Evolutionary conservation across 2,113 vertebrate species (phyloP).

Genomic region (Phalacrocorax carbo): DNA sequence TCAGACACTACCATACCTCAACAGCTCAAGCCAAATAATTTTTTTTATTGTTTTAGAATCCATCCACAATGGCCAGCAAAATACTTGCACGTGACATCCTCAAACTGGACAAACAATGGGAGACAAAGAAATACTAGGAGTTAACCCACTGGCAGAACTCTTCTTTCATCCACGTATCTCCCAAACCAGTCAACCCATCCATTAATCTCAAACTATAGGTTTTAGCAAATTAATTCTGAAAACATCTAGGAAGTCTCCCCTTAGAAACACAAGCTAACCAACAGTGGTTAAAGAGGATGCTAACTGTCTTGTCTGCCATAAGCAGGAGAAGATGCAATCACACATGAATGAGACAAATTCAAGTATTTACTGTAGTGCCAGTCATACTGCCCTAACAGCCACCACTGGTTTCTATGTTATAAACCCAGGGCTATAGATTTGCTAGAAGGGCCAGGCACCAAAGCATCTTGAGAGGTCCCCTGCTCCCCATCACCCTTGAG

Average conservation of each 20-base stretch:
- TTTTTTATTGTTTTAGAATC: background rate
- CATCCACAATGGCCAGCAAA: background rate
- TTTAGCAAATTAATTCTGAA: background rate
- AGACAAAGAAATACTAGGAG: background rate
- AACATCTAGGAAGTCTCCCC: background rate
- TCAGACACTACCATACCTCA: background rate
- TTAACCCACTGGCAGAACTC: background rate
- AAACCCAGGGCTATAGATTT: background rate
- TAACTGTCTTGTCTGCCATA: background rate
- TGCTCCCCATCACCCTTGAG: background rate
- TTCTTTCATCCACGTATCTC: background rate
- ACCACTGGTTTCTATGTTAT: background rate
- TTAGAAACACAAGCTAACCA: background rate
- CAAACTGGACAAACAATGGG: background rate
- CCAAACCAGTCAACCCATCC: background rate
- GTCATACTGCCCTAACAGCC: background rate
- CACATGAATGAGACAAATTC: background rate
- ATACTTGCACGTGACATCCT: accelerated
- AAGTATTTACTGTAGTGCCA: background rate
- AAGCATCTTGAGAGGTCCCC: background rate
- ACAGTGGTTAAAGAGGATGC: background rate
- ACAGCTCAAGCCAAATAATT: background rate
- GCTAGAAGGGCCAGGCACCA: background rate
- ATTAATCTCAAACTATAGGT: background rate
- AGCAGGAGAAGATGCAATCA: background rate